phyloP scores from a whole-genome alignment of 2,113 vertebrate species.

The Catharus bicknelli region DNA sequence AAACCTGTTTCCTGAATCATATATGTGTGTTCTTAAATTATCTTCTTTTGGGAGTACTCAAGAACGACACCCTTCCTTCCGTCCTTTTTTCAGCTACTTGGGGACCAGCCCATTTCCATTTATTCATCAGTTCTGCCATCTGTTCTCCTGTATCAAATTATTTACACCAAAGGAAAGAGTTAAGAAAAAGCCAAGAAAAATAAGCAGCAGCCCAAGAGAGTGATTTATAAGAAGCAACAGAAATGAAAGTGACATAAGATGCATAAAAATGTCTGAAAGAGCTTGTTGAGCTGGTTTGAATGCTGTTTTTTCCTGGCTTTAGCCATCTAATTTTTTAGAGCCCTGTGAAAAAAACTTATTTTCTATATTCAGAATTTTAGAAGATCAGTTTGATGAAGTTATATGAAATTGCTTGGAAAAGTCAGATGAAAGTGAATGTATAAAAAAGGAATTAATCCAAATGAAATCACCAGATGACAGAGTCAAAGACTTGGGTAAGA shows the following conservation, averaged over 20 bases:
- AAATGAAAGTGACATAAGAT: slow-evolving; percentile 28
- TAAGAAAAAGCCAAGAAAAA: slow-evolving; percentile 54
- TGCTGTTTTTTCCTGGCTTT: not conserved
- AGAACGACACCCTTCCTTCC: slow-evolving; percentile 55
- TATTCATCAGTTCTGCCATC: slow-evolving; percentile 40
- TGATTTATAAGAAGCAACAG: slow-evolving; percentile 7
- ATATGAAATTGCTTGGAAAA: not conserved
- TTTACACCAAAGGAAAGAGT: slow-evolving; percentile 25
- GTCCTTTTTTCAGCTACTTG: not conserved
- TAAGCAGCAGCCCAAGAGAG: slow-evolving; percentile 5
- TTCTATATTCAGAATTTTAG: not conserved
- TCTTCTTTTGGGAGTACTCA: slow-evolving; percentile 12
- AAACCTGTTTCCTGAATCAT: slow-evolving; percentile 15
- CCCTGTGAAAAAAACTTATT: not conserved
- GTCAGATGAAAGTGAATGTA: not conserved
- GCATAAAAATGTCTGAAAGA: slow-evolving; percentile 25
- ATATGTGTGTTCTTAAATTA: not conserved
- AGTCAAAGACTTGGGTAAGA: not conserved
- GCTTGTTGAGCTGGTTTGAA: not conserved
- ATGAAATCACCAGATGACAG: not conserved
- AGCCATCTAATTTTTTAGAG: not conserved
- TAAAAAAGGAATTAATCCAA: not conserved
- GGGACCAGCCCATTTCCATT: slow-evolving; percentile 29
- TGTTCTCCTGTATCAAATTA: not conserved
- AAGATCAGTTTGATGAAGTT: not conserved